Conservation (phyloP, 2,797 vertebrate genomes). For the Anas flavirostris region DNA sequence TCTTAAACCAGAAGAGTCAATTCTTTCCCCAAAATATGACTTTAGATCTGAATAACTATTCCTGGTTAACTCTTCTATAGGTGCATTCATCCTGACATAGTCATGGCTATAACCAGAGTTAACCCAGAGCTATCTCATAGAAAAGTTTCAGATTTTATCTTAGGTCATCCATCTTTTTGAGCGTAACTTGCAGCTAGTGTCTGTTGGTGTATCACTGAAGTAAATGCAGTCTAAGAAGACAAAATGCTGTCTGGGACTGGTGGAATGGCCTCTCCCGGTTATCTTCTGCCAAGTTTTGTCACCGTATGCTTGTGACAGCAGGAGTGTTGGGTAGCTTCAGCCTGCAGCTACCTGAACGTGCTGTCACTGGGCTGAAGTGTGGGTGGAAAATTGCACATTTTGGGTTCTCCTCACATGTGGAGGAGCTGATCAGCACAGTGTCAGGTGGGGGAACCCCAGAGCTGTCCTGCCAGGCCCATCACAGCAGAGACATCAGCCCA, state of each 20-base stretch:
- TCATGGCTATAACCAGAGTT: not conserved
- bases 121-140: not conserved
- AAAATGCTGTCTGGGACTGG: not conserved
- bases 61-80: not conserved
- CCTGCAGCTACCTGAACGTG: not conserved
- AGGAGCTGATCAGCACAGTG: too few species aligned
- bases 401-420: not conserved
- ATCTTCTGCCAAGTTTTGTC: not conserved
- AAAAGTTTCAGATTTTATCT: not conserved
- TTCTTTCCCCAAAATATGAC: not conserved
- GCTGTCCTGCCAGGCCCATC: too few species aligned
- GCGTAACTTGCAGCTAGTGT: not conserved
- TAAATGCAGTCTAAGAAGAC: not conserved
- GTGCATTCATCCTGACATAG: rapidly evolving
- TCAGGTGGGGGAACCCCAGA: too few species aligned
- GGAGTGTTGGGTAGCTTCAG: not conserved
- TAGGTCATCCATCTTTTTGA: not conserved
- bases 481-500: too few species aligned
- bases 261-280: not conserved
- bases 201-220: not conserved
- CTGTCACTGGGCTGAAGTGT: not conserved
- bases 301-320: not conserved
- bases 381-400: too few species aligned
- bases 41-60: not conserved
- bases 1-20: not conserved